Evolutionary conservation across 2,113 vertebrate genomes (phyloP), one percentile per base, ranked within the genome.

Genomic region (Gambusia holbrooki): DNA sequence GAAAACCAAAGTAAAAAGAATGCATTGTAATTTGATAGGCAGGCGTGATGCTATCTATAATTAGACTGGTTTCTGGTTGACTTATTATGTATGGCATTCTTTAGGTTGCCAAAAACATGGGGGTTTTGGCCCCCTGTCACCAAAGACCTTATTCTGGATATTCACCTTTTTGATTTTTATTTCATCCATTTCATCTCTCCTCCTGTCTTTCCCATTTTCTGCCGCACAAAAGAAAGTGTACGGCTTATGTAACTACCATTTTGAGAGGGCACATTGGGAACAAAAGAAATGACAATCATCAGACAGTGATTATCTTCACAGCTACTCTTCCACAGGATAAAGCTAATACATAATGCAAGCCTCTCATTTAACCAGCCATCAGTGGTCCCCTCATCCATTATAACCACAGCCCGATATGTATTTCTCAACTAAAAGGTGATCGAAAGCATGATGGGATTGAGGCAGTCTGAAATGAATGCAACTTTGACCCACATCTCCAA

Each of bases 401-500:
- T 82, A 61, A 82, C n/a, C 79, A 71, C 35, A 25, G 62, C 69
- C 77, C 88, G 79, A 87, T 87, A 86, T 89, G 83, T 88, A 86
- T 89, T 89, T 91, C 84, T 83, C 79, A 69, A 84, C 76, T 71
- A 83, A 78, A 83, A 72, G 79, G 61, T 80, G 83, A 89, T 88
- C 67, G 84, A 90, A 87, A 83, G 79, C 67, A 54, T 74, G 84
- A 89, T 89, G 85, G 64, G 69, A 74, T 77, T 11, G 64, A 74
- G 75, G 73, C 66, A 78, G 85, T 83, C 87, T 70, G 79, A 87
- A 90, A 92, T 91, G 72, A 92, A 89, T 85, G 85, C 82, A 89
- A 87, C 89, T 88, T 89, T 93, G 92, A 93, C 92, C 91, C 89
- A 91, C 87, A 90, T 93, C 82, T 84, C 80, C 65, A 77, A 85